Evolutionary conservation across 2,888 invertebrate genomes (phyloP).

Genomic region (Cryptocheilus praepositus): DNA sequence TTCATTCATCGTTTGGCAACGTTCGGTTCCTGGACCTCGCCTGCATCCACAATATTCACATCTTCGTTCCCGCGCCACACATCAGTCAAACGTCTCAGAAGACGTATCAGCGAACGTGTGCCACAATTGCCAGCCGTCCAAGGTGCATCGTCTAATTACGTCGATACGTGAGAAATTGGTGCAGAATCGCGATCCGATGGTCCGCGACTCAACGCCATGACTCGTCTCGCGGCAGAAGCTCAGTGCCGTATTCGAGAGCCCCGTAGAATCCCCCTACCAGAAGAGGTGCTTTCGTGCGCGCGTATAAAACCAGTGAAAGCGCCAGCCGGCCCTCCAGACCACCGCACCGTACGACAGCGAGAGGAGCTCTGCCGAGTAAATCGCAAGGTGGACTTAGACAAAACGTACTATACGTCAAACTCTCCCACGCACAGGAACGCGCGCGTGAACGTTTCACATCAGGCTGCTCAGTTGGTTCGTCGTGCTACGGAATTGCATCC

Average conservation of each 20-base stretch:
- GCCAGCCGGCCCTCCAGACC: slow-evolving; percentile 72
- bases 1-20: not conserved
- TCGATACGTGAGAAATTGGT: not conserved
- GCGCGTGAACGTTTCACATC: not conserved
- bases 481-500: not conserved
- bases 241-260: slow-evolving; percentile 27
- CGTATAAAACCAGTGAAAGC: slow-evolving; percentile 75
- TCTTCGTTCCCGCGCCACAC: not conserved
- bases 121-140: too few species aligned
- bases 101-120: too few species aligned
- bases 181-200: slow-evolving; percentile 5
- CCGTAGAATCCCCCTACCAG: slow-evolving; percentile 47
- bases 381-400: slow-evolving; percentile 26
- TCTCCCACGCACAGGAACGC: slow-evolving; percentile 3
- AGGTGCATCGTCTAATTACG: too few species aligned
- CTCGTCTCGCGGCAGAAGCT: slow-evolving; percentile 22
- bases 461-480: too few species aligned
- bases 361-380: slow-evolving; percentile 60
- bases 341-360: slow-evolving; percentile 69
- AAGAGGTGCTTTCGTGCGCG: slow-evolving; percentile 68
- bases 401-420: not conserved
- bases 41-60: not conserved
- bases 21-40: not conserved
- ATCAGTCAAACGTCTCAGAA: too few species aligned
- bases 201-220: slow-evolving; percentile 23